Base-by-base conservation (phyloP, 2,888 invertebrate species). In the Napeogenes sylphis region DNA sequence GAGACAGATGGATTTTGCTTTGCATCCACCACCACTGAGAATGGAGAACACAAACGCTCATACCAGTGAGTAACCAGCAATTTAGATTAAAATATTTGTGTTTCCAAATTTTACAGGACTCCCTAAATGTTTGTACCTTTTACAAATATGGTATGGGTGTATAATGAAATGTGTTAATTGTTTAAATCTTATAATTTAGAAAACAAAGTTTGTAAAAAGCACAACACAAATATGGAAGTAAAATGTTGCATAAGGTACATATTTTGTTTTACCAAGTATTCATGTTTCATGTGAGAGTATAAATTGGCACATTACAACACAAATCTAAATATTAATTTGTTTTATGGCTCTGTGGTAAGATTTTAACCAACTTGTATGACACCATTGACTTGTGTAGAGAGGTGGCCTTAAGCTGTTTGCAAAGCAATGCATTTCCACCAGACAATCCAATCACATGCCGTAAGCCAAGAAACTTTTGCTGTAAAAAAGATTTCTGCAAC, bases 1-100 rank as follows among this genome's bases (percentile, higher is more conserved):
- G 94, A 94, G 82, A 97, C 97, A 4, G 96, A 97, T 85, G 97
- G 97, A 54, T 95, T 94, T 80, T 97, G 97, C 83, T 97, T 95
- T 77, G 95, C 97, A 3, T 94, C 96, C 62, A 94, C 95, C 67
- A 93, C 92, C 67, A 79, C 93, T 13, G 92, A 92, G 60, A 93
- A 93, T 75, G 94, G 92, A 57, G 84, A 84, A 59, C 90, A 92
- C 72, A 92, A 92, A 71, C 93, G 94, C 80, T 93, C 94, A 62
- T 96, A 95, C 91, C 94, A 97, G 97, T 97, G 93, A 92, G 92
- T 86, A 77, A 54, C 21, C 51, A 32, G 55, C 38, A 45, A 53
- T 21, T 55, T 30, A 14, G 55, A 47, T 56, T 61, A 32, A 13
- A 38, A 61, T 58, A 55, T 56, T 53, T 63, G 30, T 46, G 54